phyloP scores from a whole-genome alignment of 2,797 vertebrate species.

The Monodelphis domestica region DNA sequence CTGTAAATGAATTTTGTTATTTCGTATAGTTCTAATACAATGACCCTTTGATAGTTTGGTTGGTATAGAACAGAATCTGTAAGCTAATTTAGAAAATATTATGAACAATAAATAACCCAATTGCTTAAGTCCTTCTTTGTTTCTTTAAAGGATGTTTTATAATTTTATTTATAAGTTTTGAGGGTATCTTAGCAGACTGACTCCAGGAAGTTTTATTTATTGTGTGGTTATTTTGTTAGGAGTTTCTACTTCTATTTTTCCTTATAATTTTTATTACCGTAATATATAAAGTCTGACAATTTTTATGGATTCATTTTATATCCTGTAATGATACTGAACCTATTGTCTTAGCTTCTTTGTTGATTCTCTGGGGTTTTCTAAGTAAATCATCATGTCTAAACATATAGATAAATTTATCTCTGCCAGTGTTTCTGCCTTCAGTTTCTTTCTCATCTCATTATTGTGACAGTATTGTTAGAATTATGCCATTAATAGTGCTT shows the following conservation, averaged over 20 bases:
- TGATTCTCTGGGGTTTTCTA: conserved; percentile 1
- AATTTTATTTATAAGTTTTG: not conserved
- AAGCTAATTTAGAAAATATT: not conserved
- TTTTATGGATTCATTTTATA: not conserved
- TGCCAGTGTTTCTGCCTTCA: not conserved
- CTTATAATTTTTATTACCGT: not conserved
- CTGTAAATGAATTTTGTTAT: not conserved
- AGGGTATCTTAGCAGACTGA: not conserved
- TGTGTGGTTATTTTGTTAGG: not conserved
- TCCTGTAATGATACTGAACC: not conserved
- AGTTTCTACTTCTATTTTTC: not conserved
- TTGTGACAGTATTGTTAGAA: not conserved
- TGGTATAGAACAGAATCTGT: not conserved
- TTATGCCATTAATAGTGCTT: not conserved
- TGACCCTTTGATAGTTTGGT: not conserved
- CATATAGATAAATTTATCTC: not conserved
- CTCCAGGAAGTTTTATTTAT: not conserved
- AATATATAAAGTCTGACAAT: not conserved
- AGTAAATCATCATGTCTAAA: not conserved
- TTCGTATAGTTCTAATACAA: not conserved
- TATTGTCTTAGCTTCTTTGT: not conserved
- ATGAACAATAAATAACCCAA: not conserved
- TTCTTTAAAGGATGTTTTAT: conserved; percentile 1
- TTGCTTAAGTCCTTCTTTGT: not conserved
- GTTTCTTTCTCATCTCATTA: not conserved